Conservation (phyloP, 2,888 invertebrate genomes). For the Spisula subtruncata region DNA sequence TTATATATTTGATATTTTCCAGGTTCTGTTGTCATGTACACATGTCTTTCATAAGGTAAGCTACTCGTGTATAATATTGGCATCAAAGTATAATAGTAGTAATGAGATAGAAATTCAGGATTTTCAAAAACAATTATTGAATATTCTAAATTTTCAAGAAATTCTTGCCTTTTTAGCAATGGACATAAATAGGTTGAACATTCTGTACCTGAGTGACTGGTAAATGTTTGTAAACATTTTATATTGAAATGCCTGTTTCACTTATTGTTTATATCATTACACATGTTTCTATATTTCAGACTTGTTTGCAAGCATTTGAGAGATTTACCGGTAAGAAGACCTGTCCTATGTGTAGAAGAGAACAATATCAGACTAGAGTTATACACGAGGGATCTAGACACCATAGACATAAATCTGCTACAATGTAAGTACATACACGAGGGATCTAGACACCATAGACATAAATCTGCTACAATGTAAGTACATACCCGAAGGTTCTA, state of each 20-base stretch:
- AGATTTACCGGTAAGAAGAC: slow-evolving; percentile 86
- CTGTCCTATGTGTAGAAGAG: slow-evolving; percentile 87
- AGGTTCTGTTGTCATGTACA: slow-evolving; percentile 86
- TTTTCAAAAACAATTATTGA: no score
- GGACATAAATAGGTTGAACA: no score
- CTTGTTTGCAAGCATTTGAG: slow-evolving; percentile 87
- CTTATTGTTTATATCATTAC: no score
- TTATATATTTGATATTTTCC: slow-evolving; percentile 42
- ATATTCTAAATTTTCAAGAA: no score
- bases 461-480: slow-evolving; percentile 85
- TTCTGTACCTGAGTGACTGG: no score
- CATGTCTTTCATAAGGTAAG: slow-evolving; percentile 87
- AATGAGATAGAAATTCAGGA: no score
- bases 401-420: slow-evolving; percentile 84
- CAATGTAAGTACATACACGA: slow-evolving; percentile 84
- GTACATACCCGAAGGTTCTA: slow-evolving; percentile 84
- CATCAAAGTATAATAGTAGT: no score
- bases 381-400: slow-evolving; percentile 86
- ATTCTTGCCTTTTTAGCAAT: no score
- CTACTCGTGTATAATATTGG: background rate
- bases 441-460: slow-evolving; percentile 83
- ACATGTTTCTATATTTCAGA: slow-evolving; percentile 65
- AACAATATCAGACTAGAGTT: slow-evolving; percentile 87
- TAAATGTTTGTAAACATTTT: no score
- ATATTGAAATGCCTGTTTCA: no score